Conservation (phyloP, 2,113 vertebrate species). For the Ammodramus savannarum region DNA sequence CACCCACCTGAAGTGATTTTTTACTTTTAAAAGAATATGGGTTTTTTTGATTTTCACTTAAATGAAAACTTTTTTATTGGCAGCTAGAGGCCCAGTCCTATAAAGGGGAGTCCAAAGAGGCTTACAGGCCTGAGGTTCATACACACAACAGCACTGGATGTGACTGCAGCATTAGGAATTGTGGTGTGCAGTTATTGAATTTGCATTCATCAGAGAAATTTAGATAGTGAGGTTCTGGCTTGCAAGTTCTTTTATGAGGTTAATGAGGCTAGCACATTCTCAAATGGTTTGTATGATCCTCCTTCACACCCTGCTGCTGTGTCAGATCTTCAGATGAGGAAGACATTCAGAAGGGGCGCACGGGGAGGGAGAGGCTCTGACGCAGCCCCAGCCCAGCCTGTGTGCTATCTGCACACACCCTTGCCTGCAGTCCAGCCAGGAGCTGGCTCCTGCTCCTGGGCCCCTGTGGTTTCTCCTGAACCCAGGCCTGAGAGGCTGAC, state of each 20-base stretch:
- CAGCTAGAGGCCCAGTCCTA: background rate
- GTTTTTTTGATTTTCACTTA: background rate
- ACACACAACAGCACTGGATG: background rate
- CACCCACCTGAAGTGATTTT: background rate
- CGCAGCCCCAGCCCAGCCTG: background rate
- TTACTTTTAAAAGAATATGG: background rate
- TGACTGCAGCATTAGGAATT: background rate
- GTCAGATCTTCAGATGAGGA: background rate
- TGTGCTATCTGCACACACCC: background rate
- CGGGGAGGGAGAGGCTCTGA: background rate
- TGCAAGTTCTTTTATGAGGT: background rate
- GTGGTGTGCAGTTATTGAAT: background rate
- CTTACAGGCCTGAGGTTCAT: background rate
- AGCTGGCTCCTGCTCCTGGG: background rate
- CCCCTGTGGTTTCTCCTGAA: background rate
- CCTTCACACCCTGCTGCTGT: background rate
- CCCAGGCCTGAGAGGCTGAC: background rate
- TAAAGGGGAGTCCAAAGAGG: background rate
- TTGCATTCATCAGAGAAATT: background rate
- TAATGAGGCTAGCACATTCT: background rate
- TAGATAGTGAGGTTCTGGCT: background rate
- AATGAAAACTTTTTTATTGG: background rate
- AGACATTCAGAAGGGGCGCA: background rate
- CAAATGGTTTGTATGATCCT: background rate
- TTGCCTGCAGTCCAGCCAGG: background rate